Percentiles rank a stretch among this genome's conserved stretches.
Conservation (phyloP, 2,797 vertebrate species). For the Sylvia borin region DNA sequence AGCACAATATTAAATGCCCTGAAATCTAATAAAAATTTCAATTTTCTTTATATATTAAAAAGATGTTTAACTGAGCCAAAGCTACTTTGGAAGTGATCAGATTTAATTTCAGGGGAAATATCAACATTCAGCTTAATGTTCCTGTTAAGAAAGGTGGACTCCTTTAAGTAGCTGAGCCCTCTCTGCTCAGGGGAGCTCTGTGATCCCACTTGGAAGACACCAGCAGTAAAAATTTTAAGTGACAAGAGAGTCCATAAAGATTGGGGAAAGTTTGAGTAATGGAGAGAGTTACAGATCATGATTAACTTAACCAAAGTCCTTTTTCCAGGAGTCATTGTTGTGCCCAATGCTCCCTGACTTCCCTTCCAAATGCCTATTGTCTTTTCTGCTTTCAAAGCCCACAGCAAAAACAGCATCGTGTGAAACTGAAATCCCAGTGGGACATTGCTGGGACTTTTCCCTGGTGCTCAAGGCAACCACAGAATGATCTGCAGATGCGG, state of each 20-base stretch:
- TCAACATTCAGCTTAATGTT: not conserved
- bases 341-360: not conserved
- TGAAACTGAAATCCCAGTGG: not conserved
- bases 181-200: not conserved
- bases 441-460: not conserved
- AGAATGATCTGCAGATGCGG: not conserved
- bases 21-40: not conserved
- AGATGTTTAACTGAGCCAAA: not conserved
- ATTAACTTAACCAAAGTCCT: not conserved
- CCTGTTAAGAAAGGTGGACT: not conserved
- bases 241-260: not conserved
- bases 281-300: not conserved
- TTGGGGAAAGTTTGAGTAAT: not conserved
- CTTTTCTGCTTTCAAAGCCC: not conserved
- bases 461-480: not conserved
- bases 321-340: not conserved
- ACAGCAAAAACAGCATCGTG: accelerated
- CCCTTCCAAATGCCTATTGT: not conserved
- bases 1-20: not conserved
- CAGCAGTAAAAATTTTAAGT: not conserved
- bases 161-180: not conserved
- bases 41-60: not conserved
- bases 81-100: not conserved
- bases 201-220: not conserved
- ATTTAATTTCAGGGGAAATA: slow-evolving; percentile 1